A percentile compares a stretch with the other conserved stretches of the same genome.
These are phyloP conservation scores for Lagria hirta DNA, from an alignment of 2,888 invertebrate genomes.

Conservation along the genomic window DNA sequence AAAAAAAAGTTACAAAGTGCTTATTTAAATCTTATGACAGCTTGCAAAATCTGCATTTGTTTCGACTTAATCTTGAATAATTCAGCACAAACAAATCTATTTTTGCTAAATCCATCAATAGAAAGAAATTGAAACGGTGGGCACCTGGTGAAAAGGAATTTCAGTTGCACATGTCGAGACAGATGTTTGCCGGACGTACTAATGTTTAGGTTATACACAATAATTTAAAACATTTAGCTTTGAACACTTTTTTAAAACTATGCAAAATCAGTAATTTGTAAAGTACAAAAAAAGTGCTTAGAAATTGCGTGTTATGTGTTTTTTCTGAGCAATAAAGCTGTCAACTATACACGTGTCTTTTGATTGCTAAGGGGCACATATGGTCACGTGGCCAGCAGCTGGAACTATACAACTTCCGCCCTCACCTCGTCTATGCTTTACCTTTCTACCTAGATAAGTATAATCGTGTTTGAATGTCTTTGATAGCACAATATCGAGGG, in stretches of 20 bases:
- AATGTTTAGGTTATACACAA: constrained; percentile 14
- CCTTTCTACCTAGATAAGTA: neutral
- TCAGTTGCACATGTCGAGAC: constrained; percentile 39
- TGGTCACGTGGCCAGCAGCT: constrained; percentile 36
- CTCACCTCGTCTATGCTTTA: neutral
- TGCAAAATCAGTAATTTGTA: constrained; percentile 11
- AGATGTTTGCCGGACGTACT: constrained; percentile 38
- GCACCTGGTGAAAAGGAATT: constrained; percentile 44
- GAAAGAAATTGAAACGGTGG: too few species aligned
- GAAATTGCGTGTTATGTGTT: constrained; percentile 3
- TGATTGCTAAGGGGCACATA: constrained; percentile 13
- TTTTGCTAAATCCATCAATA: too few species aligned
- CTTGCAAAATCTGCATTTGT: too few species aligned
- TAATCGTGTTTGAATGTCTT: neutral
- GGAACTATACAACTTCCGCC: too few species aligned
- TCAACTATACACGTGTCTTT: constrained; percentile 13
- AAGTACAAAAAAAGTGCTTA: neutral
- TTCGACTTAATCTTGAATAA: too few species aligned
- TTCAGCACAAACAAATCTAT: too few species aligned
- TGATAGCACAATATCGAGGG: neutral
- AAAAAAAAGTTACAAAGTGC: too few species aligned
- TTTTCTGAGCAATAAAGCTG: constrained; percentile 7
- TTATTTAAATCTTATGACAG: too few species aligned
- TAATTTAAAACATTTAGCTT: constrained; percentile 6
- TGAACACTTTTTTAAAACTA: constrained; percentile 4